Evolutionary conservation across 2,888 invertebrate species (phyloP).

Genomic region (Macrophya alboannulata): DNA sequence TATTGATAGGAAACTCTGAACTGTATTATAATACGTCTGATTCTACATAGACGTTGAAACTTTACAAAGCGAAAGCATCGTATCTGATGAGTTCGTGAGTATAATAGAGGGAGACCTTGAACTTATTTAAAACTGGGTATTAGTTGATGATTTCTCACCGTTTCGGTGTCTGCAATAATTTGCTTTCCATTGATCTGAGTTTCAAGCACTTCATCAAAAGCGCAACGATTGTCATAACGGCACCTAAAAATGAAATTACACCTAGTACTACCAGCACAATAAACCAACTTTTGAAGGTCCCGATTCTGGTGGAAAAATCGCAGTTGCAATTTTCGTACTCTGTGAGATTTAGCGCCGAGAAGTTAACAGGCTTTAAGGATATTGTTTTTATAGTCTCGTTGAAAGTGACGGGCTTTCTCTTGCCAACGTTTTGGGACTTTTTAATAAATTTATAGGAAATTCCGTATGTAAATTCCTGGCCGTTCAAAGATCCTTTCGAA

Average conservation of each 20-base stretch:
- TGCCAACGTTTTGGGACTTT: conserved; percentile 66
- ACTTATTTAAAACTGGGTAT: not conserved
- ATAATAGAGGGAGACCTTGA: not conserved
- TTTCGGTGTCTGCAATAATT: conserved; percentile 72
- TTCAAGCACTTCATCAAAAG: conserved; percentile 71
- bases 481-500: conserved; percentile 72
- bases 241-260: conserved; percentile 72
- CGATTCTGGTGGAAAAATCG: conserved; percentile 72
- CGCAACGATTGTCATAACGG: conserved; percentile 71
- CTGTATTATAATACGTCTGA: not conserved
- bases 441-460: conserved; percentile 72
- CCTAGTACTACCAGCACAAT: conserved; percentile 74
- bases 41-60: not conserved
- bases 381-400: conserved; percentile 67
- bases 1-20: not conserved
- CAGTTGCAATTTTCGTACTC: conserved; percentile 72
- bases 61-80: not conserved
- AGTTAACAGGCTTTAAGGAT: conserved; percentile 72
- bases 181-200: conserved; percentile 71
- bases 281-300: conserved; percentile 74
- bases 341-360: conserved; percentile 72
- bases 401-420: conserved; percentile 66
- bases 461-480: conserved; percentile 73
- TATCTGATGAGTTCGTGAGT: too few species aligned
- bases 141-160: conserved; percentile 62